phyloP scores from a whole-genome alignment of 2,797 vertebrate species.

The Vespertilio murinus region DNA sequence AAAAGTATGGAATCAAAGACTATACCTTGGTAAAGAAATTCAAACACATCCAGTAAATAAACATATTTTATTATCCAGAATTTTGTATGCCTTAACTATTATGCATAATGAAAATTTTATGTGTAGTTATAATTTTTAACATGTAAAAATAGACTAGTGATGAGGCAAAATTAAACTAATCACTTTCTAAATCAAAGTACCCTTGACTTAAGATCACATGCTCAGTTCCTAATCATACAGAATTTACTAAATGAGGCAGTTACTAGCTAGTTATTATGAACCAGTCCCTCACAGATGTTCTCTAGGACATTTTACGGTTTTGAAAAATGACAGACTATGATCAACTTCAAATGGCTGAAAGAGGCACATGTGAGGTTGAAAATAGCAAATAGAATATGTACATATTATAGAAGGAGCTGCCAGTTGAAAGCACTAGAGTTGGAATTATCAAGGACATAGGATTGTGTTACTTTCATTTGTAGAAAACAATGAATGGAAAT shows the following conservation, averaged over 20 bases:
- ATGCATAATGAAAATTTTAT: neutral
- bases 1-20: neutral
- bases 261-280: conserved; percentile 9
- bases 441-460: neutral
- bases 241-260: neutral
- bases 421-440: neutral
- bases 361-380: neutral
- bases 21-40: neutral
- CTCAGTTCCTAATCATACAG: neutral
- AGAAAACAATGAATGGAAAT: neutral
- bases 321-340: neutral
- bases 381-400: conserved; percentile 8
- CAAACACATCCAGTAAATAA: neutral
- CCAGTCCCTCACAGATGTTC: neutral
- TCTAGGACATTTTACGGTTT: neutral
- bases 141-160: neutral
- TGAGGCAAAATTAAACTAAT: neutral
- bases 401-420: neutral
- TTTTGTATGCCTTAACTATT: neutral
- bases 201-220: neutral
- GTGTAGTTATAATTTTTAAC: neutral
- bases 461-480: conserved; percentile 43
- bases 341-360: neutral
- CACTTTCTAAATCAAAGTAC: conserved; percentile 11
- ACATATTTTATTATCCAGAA: neutral